Evolutionary conservation across 2,113 vertebrate species (phyloP), one percentile per base, ranked within the genome.

Genomic region (Myiozetetes cayanensis): DNA sequence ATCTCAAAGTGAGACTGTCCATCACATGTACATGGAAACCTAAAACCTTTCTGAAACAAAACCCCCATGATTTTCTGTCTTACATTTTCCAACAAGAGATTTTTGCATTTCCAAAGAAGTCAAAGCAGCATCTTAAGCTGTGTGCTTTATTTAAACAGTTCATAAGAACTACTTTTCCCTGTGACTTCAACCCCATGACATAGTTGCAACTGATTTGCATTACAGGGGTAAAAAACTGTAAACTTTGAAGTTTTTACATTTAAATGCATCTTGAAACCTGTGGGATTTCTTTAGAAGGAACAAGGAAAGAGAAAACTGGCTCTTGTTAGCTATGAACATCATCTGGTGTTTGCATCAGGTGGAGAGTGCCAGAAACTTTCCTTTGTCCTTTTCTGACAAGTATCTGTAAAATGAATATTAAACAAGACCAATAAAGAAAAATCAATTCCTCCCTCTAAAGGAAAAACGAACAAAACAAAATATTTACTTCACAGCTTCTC

Each of bases 21-120:
- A 44, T 65, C 44, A 18, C 31, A 49, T 31, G 3, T 30, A 28
- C 18, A 11, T 16, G 39, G 16, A 80, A 81, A 62, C 22, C 31
- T 61, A 73, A 4, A 19, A 74, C 7, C 1, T 2, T 56, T 72
- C 41, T 80, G 58, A 56, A 68, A 50, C 2, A 68, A 52, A 41
- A 25, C 0, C 1, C 2, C 3, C 5, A 24, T 6, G 7, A 53
- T 37, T 82, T 83, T 79, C 44, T 2, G 0, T 65, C 30, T 44
- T 58, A 37, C 1, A 5, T 82, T 85, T 59, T 46, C 24, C 37
- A 70, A 10, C 17, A 46, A 23, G 6, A 33, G 17, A 76, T 76
- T 85, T 37, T 75, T 76, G 14, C 25, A 66, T 79, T 85, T 85
- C 44, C 20, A 41, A 67, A 85, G 33, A 75, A 62, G 41, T 44